phyloP scores from a whole-genome alignment of 2,797 vertebrate genomes.

The Mormyrops boulengeri region DNA sequence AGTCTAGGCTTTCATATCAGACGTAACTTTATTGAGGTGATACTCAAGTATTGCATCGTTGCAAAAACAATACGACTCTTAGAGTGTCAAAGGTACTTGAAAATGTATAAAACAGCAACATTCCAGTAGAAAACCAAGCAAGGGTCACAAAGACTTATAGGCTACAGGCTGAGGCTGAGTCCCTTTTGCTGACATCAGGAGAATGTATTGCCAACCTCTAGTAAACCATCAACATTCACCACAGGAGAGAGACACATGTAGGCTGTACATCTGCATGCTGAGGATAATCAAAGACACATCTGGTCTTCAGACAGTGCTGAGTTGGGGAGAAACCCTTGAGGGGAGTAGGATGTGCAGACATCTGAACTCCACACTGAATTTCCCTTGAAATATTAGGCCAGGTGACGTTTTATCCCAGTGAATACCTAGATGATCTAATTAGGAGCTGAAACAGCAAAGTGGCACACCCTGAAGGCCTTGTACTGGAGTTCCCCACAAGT shows the following conservation, averaged over 20 bases:
- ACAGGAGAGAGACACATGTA: background rate
- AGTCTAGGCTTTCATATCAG: background rate
- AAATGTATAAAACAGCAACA: conserved; percentile 45
- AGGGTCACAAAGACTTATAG: background rate
- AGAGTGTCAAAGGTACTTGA: conserved; percentile 24
- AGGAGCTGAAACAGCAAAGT: background rate
- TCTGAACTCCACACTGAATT: background rate
- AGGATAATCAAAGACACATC: background rate
- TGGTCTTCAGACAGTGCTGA: background rate
- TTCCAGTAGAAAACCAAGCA: conserved; percentile 42
- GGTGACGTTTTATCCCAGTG: background rate
- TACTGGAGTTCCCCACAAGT: background rate
- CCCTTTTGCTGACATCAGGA: background rate
- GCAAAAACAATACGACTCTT: conserved; percentile 21
- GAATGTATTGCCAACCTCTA: background rate
- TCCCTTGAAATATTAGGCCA: background rate
- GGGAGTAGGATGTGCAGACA: background rate
- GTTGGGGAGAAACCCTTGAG: background rate
- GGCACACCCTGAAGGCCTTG: background rate
- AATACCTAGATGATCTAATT: background rate
- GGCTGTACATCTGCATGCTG: conserved; percentile 17
- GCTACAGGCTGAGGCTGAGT: background rate
- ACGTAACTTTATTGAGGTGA: conserved; percentile 19
- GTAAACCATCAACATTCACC: background rate
- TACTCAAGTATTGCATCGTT: conserved; percentile 3